Base-by-base conservation (phyloP, 2,888 invertebrate genomes). In the Caenorhabditis uteleia region DNA sequence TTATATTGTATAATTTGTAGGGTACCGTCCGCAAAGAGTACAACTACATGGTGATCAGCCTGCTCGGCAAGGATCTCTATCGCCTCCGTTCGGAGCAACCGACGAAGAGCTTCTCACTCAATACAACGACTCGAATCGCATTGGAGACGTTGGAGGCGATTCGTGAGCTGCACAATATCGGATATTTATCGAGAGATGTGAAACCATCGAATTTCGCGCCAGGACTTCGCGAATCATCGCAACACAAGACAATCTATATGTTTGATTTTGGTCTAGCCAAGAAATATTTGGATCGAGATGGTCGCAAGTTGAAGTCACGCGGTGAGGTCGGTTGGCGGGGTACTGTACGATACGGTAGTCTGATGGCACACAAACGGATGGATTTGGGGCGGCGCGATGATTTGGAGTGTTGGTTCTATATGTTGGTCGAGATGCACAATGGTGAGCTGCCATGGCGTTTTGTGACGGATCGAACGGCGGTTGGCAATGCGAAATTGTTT, bases 271-370 rank as follows among this genome's bases (percentile, higher is more conserved):
- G 67, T 3, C 60, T 67, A 3, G 67, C 67, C 16, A 67, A 61
- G 33, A 56, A 50, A 43, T 67, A 34, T 46, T n/a, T 48, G 2
- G 67, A 67, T 39, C 42, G 60, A 16, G 60, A 70, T 44, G 16
- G 23, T 12, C 43, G 45, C 7, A 64, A 64, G 26, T 12, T 57
- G 18, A 53, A 57, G 39, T 51, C 68, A 8, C 68, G 76, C n/a
- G 67, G 66, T 18, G 74, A 73, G 38, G 71, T 71, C 34, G 76
- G 76, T 8, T 76, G 76, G 76, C 48, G 76, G 16, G 76, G 76
- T 14, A 76, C 76, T 8, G 68, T 74, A 14, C 67, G 76, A 12
- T 76, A 76, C 55, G 76, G 74, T 4, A 70, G 70, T 21, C 64
- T 76, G 27, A 61, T 66, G 23, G 76, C 76, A 8, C 76, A 76